Percentiles rank a stretch among this genome's conserved stretches.
phyloP scores from a whole-genome alignment of 1,140 invertebrate genomes.

The Idris sp. region DNA sequence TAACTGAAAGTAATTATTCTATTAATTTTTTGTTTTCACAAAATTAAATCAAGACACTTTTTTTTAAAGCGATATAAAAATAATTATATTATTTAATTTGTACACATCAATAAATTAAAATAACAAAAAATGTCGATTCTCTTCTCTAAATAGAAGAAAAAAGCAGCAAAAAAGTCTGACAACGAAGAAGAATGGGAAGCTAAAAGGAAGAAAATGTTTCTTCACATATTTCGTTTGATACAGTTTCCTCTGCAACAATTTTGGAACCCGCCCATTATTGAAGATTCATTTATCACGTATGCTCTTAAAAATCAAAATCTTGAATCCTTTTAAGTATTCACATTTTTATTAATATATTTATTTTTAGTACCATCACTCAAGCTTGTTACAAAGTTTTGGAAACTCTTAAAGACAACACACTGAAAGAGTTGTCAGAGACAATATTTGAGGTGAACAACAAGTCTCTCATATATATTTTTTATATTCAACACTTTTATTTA shows the following conservation, averaged over 20 bases:
- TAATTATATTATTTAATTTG: no score
- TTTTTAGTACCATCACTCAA: slow-evolving; percentile 82
- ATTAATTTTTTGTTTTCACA: no score
- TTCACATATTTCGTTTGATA: slow-evolving; percentile 82
- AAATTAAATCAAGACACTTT: no score
- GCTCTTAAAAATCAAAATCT: slow-evolving; percentile 17
- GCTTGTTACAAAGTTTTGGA: slow-evolving; percentile 88
- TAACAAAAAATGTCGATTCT: background rate
- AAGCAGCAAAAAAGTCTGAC: slow-evolving; percentile 67
- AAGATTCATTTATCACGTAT: slow-evolving; percentile 91
- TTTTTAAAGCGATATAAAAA: no score
- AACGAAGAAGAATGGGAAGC: slow-evolving; percentile 80
- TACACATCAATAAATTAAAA: slow-evolving; percentile 1
- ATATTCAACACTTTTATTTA: slow-evolving; percentile 4
- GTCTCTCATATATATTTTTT: background rate
- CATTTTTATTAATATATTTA: slow-evolving; percentile 12
- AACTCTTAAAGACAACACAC: slow-evolving; percentile 80
- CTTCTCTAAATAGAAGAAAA: slow-evolving; percentile 64
- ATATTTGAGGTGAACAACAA: slow-evolving; percentile 77
- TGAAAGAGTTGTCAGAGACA: slow-evolving; percentile 83
- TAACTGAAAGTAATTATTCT: no score
- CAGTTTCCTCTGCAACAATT: slow-evolving; percentile 85
- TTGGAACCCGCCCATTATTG: slow-evolving; percentile 89
- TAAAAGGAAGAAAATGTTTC: slow-evolving; percentile 81
- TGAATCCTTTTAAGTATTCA: slow-evolving; percentile 5